Base-by-base conservation (phyloP, 2,888 invertebrate genomes). In the Drosophila fulvimacula region DNA sequence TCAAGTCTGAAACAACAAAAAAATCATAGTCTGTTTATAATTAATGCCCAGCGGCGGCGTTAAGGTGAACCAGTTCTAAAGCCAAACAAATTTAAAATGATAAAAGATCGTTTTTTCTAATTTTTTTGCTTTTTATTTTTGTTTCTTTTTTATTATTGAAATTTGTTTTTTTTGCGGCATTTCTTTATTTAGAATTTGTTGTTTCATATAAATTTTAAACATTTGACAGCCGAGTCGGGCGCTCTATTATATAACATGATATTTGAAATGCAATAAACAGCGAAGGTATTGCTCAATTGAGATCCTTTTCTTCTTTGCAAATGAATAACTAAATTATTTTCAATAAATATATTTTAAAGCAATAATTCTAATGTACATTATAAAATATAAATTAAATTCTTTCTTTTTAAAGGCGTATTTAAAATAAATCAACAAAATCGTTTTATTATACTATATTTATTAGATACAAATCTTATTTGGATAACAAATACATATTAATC, bases 11-110 rank as follows among this genome's bases (percentile, higher is more conserved):
- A 52, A 27, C 6, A 38, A 52, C n/a, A 19, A 10, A 9, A 30
- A 46, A 34, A 11, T 53, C 60, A 46, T 44, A 60, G 60, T 52
- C 55, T 56, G 17, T 58, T 48, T 46, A 64, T 60, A 77, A 78
- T 69, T 65, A 69, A 73, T 78, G 69, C 55, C 17, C 36, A 24
- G 32, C 48, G 46, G 9, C 42, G 49, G 64, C 55, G 30, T 60
- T 78, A 58, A 75, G 75, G 67, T 74, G 67, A 78, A 74, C 79
- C 76, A 76, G 75, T 76, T 76, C 79, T 71, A 71, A 75, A 64
- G 24, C 55, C 60, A 57, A 77, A 57, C 41, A 41, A 60, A 60
- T 60, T 52, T 57, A 19, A 48, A 51, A 51, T 52, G 24, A 51
- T 46, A 19, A 52, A 59, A 63, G 24, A 49, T 32, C 34, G 15